Evolutionary conservation across 2,113 vertebrate genomes (phyloP).

Genomic region (Cnemophilus loriae): DNA sequence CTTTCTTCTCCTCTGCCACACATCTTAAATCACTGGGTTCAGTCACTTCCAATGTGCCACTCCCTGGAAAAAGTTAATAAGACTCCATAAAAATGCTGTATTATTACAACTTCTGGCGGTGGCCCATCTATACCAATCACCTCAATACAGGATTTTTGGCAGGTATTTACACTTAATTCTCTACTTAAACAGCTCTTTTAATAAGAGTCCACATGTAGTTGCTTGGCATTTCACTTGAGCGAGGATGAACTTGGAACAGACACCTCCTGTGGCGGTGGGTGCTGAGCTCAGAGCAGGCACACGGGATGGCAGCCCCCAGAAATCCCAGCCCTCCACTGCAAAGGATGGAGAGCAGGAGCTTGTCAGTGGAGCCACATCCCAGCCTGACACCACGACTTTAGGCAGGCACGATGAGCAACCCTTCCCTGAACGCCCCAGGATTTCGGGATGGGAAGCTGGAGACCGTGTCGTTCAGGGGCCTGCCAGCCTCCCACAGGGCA

Average conservation of each 20-base stretch:
- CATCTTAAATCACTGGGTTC: neutral
- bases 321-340: neutral
- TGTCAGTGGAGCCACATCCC: neutral
- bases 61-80: conserved; percentile 1
- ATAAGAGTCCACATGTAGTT: neutral
- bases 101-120: neutral
- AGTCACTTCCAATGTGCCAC: neutral
- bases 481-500: neutral
- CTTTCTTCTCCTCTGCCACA: neutral
- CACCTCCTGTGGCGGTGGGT: neutral
- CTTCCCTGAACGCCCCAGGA: neutral
- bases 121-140: neutral
- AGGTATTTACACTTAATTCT: conserved; percentile 1
- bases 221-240: neutral
- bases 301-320: neutral
- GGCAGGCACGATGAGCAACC: neutral
- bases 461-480: fast-evolving
- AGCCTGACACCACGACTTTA: neutral
- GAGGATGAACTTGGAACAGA: neutral
- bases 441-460: neutral
- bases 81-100: neutral
- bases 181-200: neutral
- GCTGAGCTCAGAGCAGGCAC: neutral
- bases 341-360: neutral
- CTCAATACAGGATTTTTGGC: neutral